Evolutionary conservation across 1,140 invertebrate genomes (phyloP).

Genomic region (Zaprionus kolodkinae): DNA sequence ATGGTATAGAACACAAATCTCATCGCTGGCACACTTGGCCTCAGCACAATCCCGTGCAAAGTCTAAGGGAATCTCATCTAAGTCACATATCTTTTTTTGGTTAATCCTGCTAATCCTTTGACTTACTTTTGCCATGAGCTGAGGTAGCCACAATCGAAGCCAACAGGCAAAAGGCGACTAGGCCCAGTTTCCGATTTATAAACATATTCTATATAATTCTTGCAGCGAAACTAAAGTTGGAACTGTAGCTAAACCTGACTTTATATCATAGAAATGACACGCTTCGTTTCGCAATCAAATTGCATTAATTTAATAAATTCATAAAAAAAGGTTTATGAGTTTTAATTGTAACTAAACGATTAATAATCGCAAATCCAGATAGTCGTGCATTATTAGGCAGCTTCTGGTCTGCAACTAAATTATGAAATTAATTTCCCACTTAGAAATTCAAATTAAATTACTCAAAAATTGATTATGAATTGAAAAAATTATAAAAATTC

Average conservation of each 20-base stretch:
- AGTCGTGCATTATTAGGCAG: conserved; percentile 31
- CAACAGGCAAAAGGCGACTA: conserved; percentile 28
- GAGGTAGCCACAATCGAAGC: background rate
- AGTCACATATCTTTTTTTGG: background rate
- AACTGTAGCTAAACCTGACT: background rate
- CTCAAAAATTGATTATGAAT: background rate
- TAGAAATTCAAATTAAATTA: background rate
- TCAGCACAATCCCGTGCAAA: conserved; percentile 56
- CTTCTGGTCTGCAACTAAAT: conserved; percentile 1
- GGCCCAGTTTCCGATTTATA: conserved; percentile 8
- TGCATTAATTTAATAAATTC: conserved; percentile 7
- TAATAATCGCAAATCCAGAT: conserved; percentile 15
- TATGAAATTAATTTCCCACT: conserved; percentile 7
- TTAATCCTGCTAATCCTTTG: background rate
- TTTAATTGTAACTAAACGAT: conserved; percentile 8
- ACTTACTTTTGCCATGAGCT: conserved; percentile 53
- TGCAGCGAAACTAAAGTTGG: conserved; percentile 1
- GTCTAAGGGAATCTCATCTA: conserved; percentile 19
- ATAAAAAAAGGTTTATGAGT: background rate
- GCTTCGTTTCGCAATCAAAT: conserved; percentile 29
- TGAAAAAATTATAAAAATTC: background rate
- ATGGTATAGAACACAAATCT: conserved; percentile 40
- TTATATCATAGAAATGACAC: conserved; percentile 22
- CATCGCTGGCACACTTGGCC: conserved; percentile 31
- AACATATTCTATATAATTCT: conserved; percentile 22